Evolutionary conservation across 92 coral and sea anemone species (phyloP), one percentile per base, ranked within the genome.

Genomic region (Parazoanthus atlanticus): DNA sequence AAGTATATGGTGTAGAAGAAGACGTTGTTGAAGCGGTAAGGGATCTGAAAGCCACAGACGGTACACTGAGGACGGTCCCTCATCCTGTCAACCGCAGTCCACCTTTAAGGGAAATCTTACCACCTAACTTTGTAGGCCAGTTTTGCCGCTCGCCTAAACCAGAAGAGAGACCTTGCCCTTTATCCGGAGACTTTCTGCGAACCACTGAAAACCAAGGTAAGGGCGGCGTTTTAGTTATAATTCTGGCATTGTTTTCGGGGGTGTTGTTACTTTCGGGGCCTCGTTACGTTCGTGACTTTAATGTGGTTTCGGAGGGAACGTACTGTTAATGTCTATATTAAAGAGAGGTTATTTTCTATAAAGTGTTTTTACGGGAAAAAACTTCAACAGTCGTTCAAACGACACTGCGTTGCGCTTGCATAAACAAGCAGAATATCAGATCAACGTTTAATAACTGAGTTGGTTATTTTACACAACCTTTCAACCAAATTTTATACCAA

Each of bases 161-260:
- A 32, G 10, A 54, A 6, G 74, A 17, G 19, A 86, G 82, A 26
- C 92, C 92, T 1, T 90, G 92, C 71, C 69, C 79, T 31, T 74
- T 49, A 0, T 89, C 87, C 15, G 92, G 92, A 12, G 92, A 90
- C 58, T 85, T 85, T 10, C 31, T 40, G 23, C 73, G 92, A 61
- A 61, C 43, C n/a, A 90, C 86, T 38, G 92, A 90, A 80, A 90
- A 90, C 49, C 92, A 78, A 89, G 88, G 91, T 89, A 76, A 84
- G 15, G 15, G 21, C 49, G 11, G 49, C 49, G 49, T 8, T 8
- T 46, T 8, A 56, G 65, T 56, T 15, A 15, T 52, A 56, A 16
- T 56, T 56, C 65, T 56, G 19, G 19, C 65, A 56, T 21, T 56
- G 25, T 25, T 56, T 56, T 56, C 25, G 25, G 65, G 49, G 38